Percentiles rank a stretch among this genome's conserved stretches.
These are phyloP conservation scores for Cyclargus thomasi DNA, from an alignment of 1,140 invertebrate genomes.

Conservation along the genomic window DNA sequence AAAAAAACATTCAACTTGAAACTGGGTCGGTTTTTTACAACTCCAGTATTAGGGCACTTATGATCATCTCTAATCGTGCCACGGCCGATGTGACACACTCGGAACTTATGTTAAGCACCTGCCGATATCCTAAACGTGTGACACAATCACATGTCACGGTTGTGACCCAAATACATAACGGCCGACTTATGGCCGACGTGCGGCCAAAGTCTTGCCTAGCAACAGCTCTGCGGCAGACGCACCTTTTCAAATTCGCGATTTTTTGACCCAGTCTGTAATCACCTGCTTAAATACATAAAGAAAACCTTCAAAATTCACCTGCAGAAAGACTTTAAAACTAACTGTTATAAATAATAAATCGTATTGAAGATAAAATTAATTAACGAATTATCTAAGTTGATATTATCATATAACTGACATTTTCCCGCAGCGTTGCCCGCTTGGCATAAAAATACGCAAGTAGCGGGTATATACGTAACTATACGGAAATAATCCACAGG, in stretches of 20 bases:
- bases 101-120: constrained; percentile 7
- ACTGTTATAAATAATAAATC: neutral
- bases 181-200: neutral
- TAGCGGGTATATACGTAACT: too few relatives aligned
- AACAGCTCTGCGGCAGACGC: neutral
- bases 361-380: neutral
- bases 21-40: neutral
- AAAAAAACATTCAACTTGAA: neutral
- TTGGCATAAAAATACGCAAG: too few relatives aligned
- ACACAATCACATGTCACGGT: constrained; percentile 6
- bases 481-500: too few relatives aligned
- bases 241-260: neutral
- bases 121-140: neutral
- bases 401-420: too few relatives aligned
- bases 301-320: neutral
- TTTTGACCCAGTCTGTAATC: neutral
- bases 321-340: neutral
- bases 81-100: neutral
- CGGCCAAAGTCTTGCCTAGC: neutral
- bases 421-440: too few relatives aligned
- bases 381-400: too few relatives aligned
- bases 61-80: neutral
- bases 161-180: constrained; percentile 4
- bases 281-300: neutral
- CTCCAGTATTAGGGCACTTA: neutral